phyloP scores from a whole-genome alignment of 2,113 vertebrate genomes.

The Taurulus bubalis region DNA sequence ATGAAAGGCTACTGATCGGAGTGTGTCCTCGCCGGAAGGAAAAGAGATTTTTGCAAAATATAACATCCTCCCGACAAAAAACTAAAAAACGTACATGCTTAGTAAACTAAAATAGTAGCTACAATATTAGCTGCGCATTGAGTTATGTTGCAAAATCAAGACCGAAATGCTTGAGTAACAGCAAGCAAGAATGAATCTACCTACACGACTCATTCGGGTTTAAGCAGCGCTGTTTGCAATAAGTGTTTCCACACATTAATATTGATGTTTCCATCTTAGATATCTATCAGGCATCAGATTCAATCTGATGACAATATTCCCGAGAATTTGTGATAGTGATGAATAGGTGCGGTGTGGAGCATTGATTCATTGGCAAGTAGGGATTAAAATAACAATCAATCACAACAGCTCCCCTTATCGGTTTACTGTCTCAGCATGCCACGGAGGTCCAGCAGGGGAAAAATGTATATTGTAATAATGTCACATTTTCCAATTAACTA shows the following conservation, averaged over 20 bases:
- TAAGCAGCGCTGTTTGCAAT: background rate
- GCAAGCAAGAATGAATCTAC: constrained; percentile 5
- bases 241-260: background rate
- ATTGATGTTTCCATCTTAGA: constrained; percentile 4
- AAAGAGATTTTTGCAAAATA: constrained; percentile 25
- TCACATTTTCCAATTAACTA: constrained; percentile 6
- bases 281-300: background rate
- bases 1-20: constrained; percentile 50
- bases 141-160: background rate
- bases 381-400: constrained; percentile 33
- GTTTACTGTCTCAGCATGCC: constrained; percentile 1
- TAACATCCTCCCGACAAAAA: background rate
- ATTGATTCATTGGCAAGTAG: constrained; percentile 24
- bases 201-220: background rate
- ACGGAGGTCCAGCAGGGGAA: constrained; percentile 6
- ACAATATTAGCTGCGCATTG: background rate
- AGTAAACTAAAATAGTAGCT: background rate
- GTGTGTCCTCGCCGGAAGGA: constrained; percentile 19
- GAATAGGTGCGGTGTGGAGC: constrained; percentile 2
- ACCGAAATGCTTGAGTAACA: constrained; percentile 7
- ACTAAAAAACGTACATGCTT: background rate
- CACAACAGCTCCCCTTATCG: background rate
- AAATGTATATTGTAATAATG: background rate
- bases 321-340: constrained; percentile 33
- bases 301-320: constrained; percentile 15